These are phyloP conservation scores for Muntiacus muntjak DNA, from an alignment of 2,113 vertebrate species.

Conservation along the genomic window DNA sequence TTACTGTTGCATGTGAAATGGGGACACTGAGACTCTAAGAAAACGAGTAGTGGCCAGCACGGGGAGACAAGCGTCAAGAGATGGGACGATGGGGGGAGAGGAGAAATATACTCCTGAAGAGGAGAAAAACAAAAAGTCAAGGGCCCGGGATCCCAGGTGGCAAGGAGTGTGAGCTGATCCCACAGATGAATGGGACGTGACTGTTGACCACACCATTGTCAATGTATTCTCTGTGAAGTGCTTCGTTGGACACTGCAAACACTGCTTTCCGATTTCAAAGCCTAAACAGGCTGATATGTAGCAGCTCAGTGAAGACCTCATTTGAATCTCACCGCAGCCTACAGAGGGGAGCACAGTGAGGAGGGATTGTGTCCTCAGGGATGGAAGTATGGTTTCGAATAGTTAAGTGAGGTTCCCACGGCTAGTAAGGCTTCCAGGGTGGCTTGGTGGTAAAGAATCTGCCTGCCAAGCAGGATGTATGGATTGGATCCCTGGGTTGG, in stretches of 20 bases:
- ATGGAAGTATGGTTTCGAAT: neutral
- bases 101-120: neutral
- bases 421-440: neutral
- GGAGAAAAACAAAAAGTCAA: neutral
- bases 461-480: neutral
- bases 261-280: neutral
- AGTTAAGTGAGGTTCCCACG: neutral
- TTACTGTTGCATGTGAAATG: neutral
- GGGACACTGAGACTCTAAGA: neutral
- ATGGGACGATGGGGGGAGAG: neutral
- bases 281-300: neutral
- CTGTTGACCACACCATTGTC: fast-evolving
- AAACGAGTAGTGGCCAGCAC: neutral
- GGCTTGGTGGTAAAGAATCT: neutral
- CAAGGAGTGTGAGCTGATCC: neutral
- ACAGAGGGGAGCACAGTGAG: neutral
- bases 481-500: neutral
- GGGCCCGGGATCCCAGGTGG: neutral
- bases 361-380: fast-evolving
- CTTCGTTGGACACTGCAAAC: neutral
- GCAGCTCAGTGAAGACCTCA: neutral
- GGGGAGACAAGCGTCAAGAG: neutral
- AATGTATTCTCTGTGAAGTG: neutral
- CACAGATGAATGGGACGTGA: no score
- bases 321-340: neutral